Evolutionary conservation across 1,140 invertebrate genomes (phyloP), one percentile per base, ranked within the genome.

Genomic region (Papilio helenus): DNA sequence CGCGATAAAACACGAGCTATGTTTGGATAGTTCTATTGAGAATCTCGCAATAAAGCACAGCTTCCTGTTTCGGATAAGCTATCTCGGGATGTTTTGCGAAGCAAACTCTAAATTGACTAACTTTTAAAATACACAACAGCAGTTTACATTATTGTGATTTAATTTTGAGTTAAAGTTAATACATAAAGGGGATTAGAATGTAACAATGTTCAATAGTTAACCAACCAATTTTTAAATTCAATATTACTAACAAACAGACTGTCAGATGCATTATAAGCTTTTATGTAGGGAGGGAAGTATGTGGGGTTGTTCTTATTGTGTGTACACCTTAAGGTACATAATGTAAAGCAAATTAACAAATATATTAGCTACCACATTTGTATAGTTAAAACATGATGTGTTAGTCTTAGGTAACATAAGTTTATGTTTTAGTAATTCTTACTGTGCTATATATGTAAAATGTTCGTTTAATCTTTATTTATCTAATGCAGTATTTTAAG

Each of bases 11-110:
- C 55, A 76, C 23, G 20, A 39, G 55, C 29, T 61, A 44, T 44
- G 76, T 77, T 77, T 77, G 76, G 76, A 29, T 77, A 65, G 76
- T 77, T 77, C 20, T 65, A 77, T 77, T 61, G 76, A 77, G 65
- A 55, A 77, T 65, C 42, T 77, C n/a, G 76, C 55, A 77, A 77
- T 77, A 77, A 77, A 77, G 76, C 55, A 2, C 18, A 18, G 76
- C 76, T 65, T 77, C 76, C 76, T 77, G 76, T 77, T 77, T 65
- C 76, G 55, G 51, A 77, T 65, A 58, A 55, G 20, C 76, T 12
- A 65, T 77, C 29, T 20, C 74, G 51, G 51, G 72, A 73, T 73
- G 42, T 73, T 73, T 73, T 51, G 8, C 74, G 74, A 44, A 65
- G 29, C 39, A 61, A 61, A 77, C 29, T 58, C 58, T 34, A 77